Conservation (phyloP, 2,113 vertebrate species). For the Aptenodytes patagonicus region DNA sequence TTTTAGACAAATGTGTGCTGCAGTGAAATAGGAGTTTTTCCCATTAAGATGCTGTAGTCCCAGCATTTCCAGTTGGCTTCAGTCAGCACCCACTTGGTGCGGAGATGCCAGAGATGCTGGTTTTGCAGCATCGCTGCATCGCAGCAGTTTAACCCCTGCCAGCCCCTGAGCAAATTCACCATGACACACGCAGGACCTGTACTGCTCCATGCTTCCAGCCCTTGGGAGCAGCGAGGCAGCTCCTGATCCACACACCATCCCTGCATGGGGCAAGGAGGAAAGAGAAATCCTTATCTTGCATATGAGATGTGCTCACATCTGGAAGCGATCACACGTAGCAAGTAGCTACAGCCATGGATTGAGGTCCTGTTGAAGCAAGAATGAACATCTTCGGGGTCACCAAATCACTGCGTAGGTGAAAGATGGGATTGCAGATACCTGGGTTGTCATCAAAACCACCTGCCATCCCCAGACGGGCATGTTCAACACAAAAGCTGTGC, state of each 20-base stretch:
- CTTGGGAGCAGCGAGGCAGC: neutral
- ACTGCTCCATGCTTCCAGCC: neutral
- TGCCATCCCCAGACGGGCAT: neutral
- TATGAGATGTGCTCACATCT: neutral
- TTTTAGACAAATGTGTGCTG: neutral
- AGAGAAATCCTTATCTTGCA: neutral
- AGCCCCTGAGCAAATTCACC: neutral
- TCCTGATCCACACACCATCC: neutral
- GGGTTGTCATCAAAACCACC: neutral
- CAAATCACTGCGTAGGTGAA: neutral
- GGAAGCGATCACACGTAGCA: neutral
- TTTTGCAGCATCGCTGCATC: neutral
- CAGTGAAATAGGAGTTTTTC: neutral
- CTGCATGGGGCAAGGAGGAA: neutral
- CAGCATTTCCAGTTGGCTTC: neutral
- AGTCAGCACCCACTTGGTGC: neutral
- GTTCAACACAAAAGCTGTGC: neutral
- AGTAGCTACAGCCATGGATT: neutral
- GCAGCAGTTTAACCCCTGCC: neutral
- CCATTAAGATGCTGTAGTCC: neutral
- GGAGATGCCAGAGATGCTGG: neutral
- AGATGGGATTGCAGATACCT: neutral
- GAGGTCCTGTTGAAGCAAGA: neutral
- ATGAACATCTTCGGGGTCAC: neutral
- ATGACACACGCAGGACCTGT: fast-evolving